Evolutionary conservation across 30 jellyfish, hydroid and myxozoan species (phyloP), one percentile per base, ranked within the genome.

Genomic region (Cassiopea andromeda): DNA sequence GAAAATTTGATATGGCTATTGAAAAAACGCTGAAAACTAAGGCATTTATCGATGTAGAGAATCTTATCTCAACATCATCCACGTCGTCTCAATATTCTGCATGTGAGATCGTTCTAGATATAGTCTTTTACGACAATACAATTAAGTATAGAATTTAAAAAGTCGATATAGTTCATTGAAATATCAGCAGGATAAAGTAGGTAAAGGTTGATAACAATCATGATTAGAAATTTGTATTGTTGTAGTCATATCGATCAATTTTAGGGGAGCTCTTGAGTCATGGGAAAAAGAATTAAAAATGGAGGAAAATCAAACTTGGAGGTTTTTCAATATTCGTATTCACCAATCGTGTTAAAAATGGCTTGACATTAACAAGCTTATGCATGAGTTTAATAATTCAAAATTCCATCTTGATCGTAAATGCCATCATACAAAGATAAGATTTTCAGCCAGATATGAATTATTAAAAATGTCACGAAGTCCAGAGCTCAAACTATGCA

Each of bases 391-490:
- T 17, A 64, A 64, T 64, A 64, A 64, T 64, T 17, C 8, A 64
- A 9, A 64, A 64, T 64, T 64, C 73, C 73, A 64, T 64, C 73
- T 64, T 64, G 73, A 64, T 64, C 73, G 73, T 17, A 64, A 64
- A 64, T 64, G 73, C 73, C 73, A 64, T 64, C 73, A 64, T 64
- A 27, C 27, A 5, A 9, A 13, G 73, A 64, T 64, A 9, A 64
- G 73, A 54, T 6, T 10, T 6, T 54, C 64, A 54, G 15, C 73
- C 73, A 64, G 27, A 64, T 0, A 64, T 64, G 43, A 64, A 64
- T 64, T 64, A 64, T 64, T 64, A 9, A 64, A 4, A 64, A 3
- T 2, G 73, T 64, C 73, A 64, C 15, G 73, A 14, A 9, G 27
- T 54, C 12, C 12, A 54, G 64, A 54, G 12, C 12, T 3, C 12